These are phyloP conservation scores for Amyelois transitella DNA, from an alignment of 1,140 invertebrate genomes.

Conservation along the genomic window DNA sequence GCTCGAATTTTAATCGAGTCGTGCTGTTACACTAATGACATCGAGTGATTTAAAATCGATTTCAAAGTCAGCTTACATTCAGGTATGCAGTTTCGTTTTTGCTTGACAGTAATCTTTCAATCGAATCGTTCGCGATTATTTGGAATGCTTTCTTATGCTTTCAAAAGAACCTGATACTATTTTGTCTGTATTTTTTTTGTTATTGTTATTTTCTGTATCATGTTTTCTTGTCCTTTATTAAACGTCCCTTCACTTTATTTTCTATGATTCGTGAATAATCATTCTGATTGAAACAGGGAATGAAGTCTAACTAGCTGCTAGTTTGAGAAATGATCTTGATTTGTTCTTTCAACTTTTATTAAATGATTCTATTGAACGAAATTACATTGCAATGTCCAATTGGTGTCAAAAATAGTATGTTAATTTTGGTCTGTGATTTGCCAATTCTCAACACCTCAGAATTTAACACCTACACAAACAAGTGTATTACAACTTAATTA, in stretches of 20 bases:
- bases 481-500: constrained; percentile 10
- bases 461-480: constrained; percentile 16
- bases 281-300: no score
- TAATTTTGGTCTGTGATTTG: neutral
- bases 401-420: neutral
- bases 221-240: no score
- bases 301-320: no score
- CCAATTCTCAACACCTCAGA: neutral
- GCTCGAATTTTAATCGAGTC: neutral
- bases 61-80: neutral
- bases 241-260: no score
- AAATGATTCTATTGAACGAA: no score
- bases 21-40: neutral
- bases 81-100: constrained; percentile 1
- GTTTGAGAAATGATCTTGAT: no score
- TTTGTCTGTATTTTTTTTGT: no score
- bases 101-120: constrained; percentile 1
- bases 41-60: neutral
- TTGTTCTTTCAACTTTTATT: no score
- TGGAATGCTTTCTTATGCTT: neutral
- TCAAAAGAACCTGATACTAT: no score
- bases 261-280: no score
- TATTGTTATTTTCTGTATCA: no score
- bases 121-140: neutral
- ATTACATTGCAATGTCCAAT: neutral